Evolutionary conservation across 2,888 invertebrate genomes (phyloP).

Genomic region (Trichacis sp.): DNA sequence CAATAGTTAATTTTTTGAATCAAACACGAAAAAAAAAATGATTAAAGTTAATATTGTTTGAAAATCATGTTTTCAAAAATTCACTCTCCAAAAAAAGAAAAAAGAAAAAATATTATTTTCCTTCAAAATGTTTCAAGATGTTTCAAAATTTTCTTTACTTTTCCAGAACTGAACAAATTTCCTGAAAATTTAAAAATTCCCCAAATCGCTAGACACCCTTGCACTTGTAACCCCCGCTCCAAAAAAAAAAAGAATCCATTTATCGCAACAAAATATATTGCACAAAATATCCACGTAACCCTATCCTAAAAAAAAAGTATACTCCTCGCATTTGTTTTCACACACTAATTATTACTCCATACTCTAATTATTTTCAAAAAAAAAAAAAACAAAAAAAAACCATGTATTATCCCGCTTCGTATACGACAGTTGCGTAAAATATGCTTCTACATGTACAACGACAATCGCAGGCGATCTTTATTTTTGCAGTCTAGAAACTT

Average conservation of each 20-base stretch:
- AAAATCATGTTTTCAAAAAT: no score
- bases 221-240: no score
- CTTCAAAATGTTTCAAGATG: no score
- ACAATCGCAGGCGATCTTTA: conserved; percentile 40
- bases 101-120: no score
- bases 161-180: no score
- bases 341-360: neutral
- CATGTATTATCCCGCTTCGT: conserved; percentile 13
- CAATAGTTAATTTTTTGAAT: no score
- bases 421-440: conserved; percentile 16
- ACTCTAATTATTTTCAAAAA: no score
- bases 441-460: conserved; percentile 18
- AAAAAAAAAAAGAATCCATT: neutral
- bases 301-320: neutral
- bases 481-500: conserved; percentile 54
- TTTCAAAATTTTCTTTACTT: no score
- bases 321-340: neutral
- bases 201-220: conserved; percentile 7
- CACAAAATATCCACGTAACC: neutral
- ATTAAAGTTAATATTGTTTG: no score
- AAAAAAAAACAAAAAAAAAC: no score
- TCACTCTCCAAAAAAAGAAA: no score
- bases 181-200: neutral
- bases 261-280: conserved; percentile 1
- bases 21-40: no score